These are phyloP conservation scores for Oreortyx pictus DNA, from an alignment of 2,797 vertebrate genomes.

Conservation along the genomic window DNA sequence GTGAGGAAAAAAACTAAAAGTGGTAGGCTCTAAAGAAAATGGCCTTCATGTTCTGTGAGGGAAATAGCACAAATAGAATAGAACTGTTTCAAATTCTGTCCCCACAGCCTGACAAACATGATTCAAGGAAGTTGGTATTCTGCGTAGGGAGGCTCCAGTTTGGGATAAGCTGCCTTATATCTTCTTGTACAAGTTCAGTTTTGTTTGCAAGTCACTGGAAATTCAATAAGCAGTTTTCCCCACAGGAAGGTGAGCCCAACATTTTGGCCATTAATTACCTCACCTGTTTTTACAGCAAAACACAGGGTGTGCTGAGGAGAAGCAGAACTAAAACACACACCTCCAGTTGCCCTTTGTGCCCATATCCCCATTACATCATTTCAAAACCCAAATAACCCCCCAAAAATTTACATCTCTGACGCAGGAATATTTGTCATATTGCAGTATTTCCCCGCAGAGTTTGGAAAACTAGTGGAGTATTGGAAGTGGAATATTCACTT, in stretches of 20 bases:
- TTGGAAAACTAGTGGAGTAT: background rate
- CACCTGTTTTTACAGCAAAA: background rate
- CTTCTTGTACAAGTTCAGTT: background rate
- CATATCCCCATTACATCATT: background rate
- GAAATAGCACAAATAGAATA: background rate
- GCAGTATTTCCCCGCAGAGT: background rate
- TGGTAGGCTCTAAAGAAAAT: background rate
- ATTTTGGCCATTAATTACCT: background rate
- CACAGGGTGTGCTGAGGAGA: background rate
- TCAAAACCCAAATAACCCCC: background rate
- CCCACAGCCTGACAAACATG: background rate
- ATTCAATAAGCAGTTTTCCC: background rate
- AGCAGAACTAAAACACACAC: background rate
- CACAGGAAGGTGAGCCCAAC: background rate
- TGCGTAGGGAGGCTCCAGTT: background rate
- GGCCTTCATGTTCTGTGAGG: background rate
- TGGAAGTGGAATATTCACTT: background rate
- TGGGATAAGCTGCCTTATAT: background rate
- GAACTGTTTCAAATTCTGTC: background rate
- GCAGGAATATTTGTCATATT: background rate
- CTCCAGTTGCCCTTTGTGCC: background rate
- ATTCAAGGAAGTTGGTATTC: background rate
- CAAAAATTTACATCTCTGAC: background rate
- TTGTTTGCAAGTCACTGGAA: background rate
- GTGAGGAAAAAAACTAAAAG: background rate